Conservation (phyloP, 2,113 vertebrate genomes). For the Corythornis madagascariensis region DNA sequence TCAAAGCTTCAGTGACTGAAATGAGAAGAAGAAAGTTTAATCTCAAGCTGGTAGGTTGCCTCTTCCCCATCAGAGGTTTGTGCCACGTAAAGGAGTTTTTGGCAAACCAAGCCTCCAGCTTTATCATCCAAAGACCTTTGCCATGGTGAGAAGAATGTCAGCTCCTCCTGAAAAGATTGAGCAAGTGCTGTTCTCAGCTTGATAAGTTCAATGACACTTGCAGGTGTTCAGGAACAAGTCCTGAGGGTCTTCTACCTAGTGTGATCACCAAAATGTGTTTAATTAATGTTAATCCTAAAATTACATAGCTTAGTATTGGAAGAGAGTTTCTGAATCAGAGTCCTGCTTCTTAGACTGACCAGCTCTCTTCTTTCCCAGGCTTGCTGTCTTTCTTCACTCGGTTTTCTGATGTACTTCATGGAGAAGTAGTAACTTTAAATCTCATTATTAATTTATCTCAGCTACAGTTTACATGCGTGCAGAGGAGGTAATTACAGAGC, state of each 20-base stretch:
- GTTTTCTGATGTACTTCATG: fast-evolving
- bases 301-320: not conserved
- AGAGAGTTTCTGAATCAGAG: not conserved
- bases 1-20: not conserved
- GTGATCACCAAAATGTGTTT: not conserved
- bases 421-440: not conserved
- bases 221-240: not conserved
- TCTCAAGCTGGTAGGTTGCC: not conserved
- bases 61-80: not conserved
- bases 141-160: not conserved
- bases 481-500: slow-evolving; percentile 49
- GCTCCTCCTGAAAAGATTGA: not conserved
- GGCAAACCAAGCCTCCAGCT: not conserved
- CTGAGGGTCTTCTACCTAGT: not conserved
- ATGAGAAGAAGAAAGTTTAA: not conserved
- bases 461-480: not conserved
- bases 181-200: not conserved
- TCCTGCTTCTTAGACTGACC: not conserved
- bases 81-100: fast-evolving
- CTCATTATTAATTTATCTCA: not conserved
- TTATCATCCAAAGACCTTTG: not conserved
- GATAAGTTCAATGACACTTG: not conserved
- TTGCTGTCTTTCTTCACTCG: not conserved
- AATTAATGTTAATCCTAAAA: not conserved
- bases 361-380: not conserved